Percentiles rank a stretch among this genome's conserved stretches.
These are phyloP conservation scores for Monomorium pharaonis DNA, from an alignment of 1,140 invertebrate genomes.

Conservation along the genomic window DNA sequence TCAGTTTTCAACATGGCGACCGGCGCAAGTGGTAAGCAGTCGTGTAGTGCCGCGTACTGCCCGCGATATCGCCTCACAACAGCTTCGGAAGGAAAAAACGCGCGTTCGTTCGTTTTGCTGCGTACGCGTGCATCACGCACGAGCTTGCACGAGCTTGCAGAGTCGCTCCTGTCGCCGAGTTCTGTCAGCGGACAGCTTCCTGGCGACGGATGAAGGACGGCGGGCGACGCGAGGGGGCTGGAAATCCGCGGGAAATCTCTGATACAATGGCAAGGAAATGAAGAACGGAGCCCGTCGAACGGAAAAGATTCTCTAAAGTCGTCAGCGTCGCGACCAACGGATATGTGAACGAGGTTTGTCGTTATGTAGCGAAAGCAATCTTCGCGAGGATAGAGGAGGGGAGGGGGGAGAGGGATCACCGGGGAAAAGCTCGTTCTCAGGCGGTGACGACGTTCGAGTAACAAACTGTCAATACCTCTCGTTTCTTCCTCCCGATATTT, in stretches of 20 bases:
- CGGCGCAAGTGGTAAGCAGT: too few relatives aligned
- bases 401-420: constrained; percentile 51
- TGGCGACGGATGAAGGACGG: background rate
- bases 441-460: constrained; percentile 42
- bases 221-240: background rate
- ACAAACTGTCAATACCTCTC: constrained; percentile 50
- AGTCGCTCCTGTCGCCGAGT: background rate
- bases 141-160: too few relatives aligned
- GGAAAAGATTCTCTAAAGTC: constrained; percentile 44
- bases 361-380: constrained; percentile 55
- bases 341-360: constrained; percentile 54
- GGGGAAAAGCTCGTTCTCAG: constrained; percentile 45
- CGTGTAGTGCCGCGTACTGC: too few relatives aligned
- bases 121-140: too few relatives aligned
- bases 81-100: too few relatives aligned
- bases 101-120: too few relatives aligned
- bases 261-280: constrained; percentile 14
- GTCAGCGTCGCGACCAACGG: constrained; percentile 22
- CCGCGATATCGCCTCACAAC: too few relatives aligned
- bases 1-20: too few relatives aligned
- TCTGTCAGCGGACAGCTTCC: background rate
- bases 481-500: constrained; percentile 38
- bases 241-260: background rate
- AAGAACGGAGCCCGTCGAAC: background rate
- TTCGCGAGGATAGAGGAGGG: too few relatives aligned